Evolutionary conservation across 2,113 vertebrate species (phyloP).

Genomic region (Heterocephalus glaber): DNA sequence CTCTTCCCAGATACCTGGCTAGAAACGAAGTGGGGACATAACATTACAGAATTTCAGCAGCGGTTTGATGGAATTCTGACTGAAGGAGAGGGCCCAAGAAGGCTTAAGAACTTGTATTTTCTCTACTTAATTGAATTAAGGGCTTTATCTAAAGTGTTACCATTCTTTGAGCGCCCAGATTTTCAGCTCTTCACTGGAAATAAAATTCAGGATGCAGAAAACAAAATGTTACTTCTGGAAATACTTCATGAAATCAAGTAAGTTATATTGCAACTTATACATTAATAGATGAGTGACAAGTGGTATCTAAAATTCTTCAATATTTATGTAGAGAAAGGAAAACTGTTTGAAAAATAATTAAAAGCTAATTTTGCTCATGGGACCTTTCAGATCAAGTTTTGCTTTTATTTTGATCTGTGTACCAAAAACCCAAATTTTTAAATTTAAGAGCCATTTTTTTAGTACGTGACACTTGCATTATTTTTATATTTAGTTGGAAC

Average conservation of each 20-base stretch:
- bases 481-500: conserved; percentile 44
- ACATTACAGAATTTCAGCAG: conserved; percentile 92
- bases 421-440: not conserved
- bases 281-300: not conserved
- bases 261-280: conserved; percentile 56
- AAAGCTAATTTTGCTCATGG: conserved; percentile 33
- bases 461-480: conserved; percentile 13
- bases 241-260: conserved; percentile 92
- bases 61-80: conserved; percentile 93
- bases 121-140: conserved; percentile 95
- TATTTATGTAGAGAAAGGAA: conserved; percentile 4
- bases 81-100: conserved; percentile 91
- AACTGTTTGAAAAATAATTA: conserved; percentile 53
- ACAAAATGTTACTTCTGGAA: conserved; percentile 89
- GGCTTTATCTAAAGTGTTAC: conserved; percentile 93
- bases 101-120: conserved; percentile 96
- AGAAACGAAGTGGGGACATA: conserved; percentile 94
- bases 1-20: conserved; percentile 90
- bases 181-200: conserved; percentile 93
- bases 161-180: conserved; percentile 90
- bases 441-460: conserved; percentile 9
- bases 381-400: not conserved
- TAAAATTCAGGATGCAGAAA: conserved; percentile 83
- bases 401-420: not conserved
- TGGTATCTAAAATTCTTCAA: not conserved